These are phyloP conservation scores for Indicator indicator DNA, from an alignment of 2,113 vertebrate species.

Conservation along the genomic window DNA sequence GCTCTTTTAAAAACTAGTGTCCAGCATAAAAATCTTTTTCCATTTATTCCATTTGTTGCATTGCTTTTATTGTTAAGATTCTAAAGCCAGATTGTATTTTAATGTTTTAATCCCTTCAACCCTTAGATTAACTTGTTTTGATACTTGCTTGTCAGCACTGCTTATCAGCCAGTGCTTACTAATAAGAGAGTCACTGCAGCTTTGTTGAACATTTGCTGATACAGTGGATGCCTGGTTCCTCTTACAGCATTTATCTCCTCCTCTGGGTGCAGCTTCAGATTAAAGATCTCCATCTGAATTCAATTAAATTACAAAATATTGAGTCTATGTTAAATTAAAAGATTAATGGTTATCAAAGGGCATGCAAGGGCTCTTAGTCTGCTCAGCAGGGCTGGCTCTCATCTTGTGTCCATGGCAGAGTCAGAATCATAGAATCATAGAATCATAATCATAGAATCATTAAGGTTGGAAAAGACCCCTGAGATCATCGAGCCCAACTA, in stretches of 20 bases:
- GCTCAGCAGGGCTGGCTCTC: neutral
- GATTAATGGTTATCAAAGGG: neutral
- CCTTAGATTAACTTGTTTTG: neutral
- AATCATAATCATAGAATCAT: no score
- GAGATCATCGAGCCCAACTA: no score
- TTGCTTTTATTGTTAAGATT: neutral
- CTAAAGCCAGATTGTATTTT: neutral
- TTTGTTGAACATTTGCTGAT: neutral
- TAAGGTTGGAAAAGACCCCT: no score
- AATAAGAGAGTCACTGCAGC: neutral
- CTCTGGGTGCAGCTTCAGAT: neutral
- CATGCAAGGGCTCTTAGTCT: neutral
- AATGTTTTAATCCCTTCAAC: neutral
- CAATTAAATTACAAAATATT: neutral
- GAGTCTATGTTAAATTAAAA: neutral
- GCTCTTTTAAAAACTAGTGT: neutral
- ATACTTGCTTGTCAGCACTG: neutral
- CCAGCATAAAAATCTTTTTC: neutral
- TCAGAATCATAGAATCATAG: neutral
- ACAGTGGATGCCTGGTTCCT: neutral
- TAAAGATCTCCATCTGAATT: neutral
- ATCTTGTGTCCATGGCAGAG: neutral
- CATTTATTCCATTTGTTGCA: neutral
- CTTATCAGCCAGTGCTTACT: neutral
- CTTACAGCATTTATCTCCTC: neutral